Percentiles rank a stretch among this genome's conserved stretches.
phyloP scores from a whole-genome alignment of 2,888 invertebrate genomes.

The Thelaira solivaga region DNA sequence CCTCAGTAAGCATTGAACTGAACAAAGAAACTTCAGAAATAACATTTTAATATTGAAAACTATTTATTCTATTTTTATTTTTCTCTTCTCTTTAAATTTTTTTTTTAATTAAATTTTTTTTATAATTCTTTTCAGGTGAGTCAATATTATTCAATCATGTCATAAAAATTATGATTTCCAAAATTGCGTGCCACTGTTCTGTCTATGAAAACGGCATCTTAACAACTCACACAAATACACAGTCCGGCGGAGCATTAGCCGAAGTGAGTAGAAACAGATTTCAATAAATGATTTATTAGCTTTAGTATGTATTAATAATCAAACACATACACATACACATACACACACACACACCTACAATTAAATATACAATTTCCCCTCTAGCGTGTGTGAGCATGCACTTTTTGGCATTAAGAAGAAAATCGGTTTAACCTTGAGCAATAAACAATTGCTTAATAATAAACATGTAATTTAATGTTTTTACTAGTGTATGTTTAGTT shows the following conservation, averaged over 20 bases:
- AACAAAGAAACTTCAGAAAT: too few species aligned
- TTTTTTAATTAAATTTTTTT: slow-evolving; percentile 27
- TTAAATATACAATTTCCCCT: neutral
- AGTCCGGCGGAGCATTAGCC: neutral
- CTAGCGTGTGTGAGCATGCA: slow-evolving; percentile 10
- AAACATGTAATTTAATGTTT: slow-evolving; percentile 49
- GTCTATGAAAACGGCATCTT: neutral
- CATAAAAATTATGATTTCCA: slow-evolving; percentile 4
- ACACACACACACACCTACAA: neutral
- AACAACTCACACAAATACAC: slow-evolving; percentile 25
- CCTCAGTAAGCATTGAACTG: too few species aligned
- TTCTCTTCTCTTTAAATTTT: slow-evolving; percentile 22
- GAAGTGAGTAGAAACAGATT: slow-evolving; percentile 57
- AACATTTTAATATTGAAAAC: too few species aligned
- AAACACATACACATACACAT: slow-evolving; percentile 46
- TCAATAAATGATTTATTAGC: slow-evolving; percentile 57
- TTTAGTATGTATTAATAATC: slow-evolving; percentile 47
- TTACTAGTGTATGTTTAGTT: neutral
- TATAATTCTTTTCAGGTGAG: slow-evolving; percentile 50
- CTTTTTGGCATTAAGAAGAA: slow-evolving; percentile 27
- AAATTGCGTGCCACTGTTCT: neutral
- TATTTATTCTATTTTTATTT: too few species aligned
- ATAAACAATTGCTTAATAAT: slow-evolving; percentile 52
- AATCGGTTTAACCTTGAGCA: slow-evolving; percentile 52
- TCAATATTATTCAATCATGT: slow-evolving; percentile 16